Evolutionary conservation across 2,797 vertebrate genomes (phyloP), one percentile per base, ranked within the genome.

Genomic region (Ficedula albicollis): DNA sequence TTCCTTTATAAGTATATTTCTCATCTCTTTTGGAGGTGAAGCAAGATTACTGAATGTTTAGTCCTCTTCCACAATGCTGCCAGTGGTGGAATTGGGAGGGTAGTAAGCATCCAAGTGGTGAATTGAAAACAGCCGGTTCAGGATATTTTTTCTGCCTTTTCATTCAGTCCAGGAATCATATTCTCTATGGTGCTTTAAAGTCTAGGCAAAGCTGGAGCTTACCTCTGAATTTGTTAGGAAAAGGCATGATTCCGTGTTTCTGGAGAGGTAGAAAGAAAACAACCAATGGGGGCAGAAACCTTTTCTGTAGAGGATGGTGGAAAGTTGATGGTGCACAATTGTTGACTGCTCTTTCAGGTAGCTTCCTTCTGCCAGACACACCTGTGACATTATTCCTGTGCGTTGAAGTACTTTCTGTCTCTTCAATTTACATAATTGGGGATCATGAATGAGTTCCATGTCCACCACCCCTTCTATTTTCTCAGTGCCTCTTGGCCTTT

Each of bases 401-500:
- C 89, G 93, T 77, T 84, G 82, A 92, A 90, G 67, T 73, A 41
- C 67, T 77, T 88, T 77, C 38, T 85, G 4, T 62, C 67, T 83
- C 54, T 82, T 87, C 77, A 44, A 3, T 87, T 32, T 89, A 26
- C 58, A 8, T 94, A 82, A 93, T 62, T 89, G 27, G 41, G 22
- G 26, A 29, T 79, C 82, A 38, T 77, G 77, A 79, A 93, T 89
- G 78, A 83, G 68, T 81, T 91, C 93, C 11, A 13, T 74, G 72
- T 84, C 86, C 89, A 54, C 60, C n/a, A 77, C n/a, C 68, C 72
- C 54, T 93, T 90, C 46, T 80, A 1, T 88, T 92, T 94, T 95
- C 87, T 93, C 43, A 30, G 77, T 90, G 72, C 60, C 88, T 95
- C 90, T 87, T 87, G 80, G 91, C 60, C 74, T 95, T 95, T 92